A percentile compares a stretch with the other conserved stretches of the same genome.
Evolutionary conservation across 1,140 invertebrate species (phyloP).

Genomic region (Hydropsyche tenuis): DNA sequence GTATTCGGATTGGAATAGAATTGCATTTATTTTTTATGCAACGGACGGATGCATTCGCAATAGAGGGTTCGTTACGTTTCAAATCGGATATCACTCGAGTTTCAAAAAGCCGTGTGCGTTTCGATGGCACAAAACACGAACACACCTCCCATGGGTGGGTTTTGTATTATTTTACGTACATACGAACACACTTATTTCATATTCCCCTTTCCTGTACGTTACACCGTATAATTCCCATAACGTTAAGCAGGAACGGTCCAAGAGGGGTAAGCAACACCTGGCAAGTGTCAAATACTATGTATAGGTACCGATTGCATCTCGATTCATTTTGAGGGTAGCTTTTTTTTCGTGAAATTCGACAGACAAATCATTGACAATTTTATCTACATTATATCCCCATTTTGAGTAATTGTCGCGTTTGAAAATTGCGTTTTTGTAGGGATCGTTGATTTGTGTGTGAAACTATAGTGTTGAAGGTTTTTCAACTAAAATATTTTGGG

Average conservation of each 20-base stretch:
- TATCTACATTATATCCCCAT: constrained; percentile 24
- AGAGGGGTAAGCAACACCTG: constrained; percentile 42
- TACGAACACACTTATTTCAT: no score
- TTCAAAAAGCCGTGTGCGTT: neutral
- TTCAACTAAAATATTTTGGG: no score
- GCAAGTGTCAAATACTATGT: constrained; percentile 46
- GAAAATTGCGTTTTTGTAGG: no score
- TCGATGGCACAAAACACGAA: neutral
- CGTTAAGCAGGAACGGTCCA: constrained; percentile 1
- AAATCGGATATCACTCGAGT: constrained; percentile 18
- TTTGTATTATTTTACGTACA: no score
- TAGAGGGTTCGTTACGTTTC: neutral
- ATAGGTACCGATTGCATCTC: constrained; percentile 11
- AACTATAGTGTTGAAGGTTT: no score
- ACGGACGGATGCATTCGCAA: no score
- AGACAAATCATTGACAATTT: constrained; percentile 21
- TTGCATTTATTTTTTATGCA: no score
- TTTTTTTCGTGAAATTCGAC: constrained; percentile 5
- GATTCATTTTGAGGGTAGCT: constrained; percentile 13
- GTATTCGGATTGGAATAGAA: no score
- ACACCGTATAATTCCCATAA: constrained; percentile 35
- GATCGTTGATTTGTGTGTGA: neutral
- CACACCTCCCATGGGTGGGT: no score
- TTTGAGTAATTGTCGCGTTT: neutral
- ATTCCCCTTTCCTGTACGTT: constrained; percentile 4